Conservation (phyloP, 2,888 invertebrate species). For the Subacronicta megacephala region DNA sequence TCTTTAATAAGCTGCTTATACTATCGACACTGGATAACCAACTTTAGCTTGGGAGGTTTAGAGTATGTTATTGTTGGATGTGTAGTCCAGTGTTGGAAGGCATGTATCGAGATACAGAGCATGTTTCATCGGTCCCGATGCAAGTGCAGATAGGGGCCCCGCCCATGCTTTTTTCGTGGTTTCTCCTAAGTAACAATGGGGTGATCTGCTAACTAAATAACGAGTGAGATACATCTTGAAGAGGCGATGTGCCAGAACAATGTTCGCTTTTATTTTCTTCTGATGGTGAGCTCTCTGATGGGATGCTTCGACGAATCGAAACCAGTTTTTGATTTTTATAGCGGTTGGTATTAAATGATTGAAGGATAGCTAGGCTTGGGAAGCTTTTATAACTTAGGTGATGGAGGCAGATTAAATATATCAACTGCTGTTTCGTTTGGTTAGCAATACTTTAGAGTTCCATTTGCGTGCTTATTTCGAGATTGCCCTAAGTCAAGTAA, state of each 20-base stretch:
- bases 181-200: slow-evolving; percentile 87
- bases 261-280: slow-evolving; percentile 70
- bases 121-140: slow-evolving; percentile 86
- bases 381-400: slow-evolving; percentile 16
- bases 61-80: slow-evolving; percentile 54
- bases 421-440: slow-evolving; percentile 1
- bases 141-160: slow-evolving; percentile 80
- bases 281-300: slow-evolving; percentile 60
- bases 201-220: slow-evolving; percentile 89
- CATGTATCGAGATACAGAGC: slow-evolving; percentile 85
- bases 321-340: slow-evolving; percentile 58
- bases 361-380: slow-evolving; percentile 30
- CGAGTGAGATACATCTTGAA: slow-evolving; percentile 78
- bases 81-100: slow-evolving; percentile 74
- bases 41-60: slow-evolving; percentile 57
- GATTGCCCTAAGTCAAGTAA: too few species aligned
- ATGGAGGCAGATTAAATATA: slow-evolving; percentile 3
- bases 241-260: slow-evolving; percentile 77
- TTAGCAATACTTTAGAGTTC: neutral
- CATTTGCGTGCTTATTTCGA: too few species aligned
- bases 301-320: slow-evolving; percentile 53
- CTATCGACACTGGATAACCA: slow-evolving; percentile 48
- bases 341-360: slow-evolving; percentile 58
- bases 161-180: slow-evolving; percentile 89
- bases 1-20: slow-evolving; percentile 84